Base-by-base conservation (phyloP, 2,797 vertebrate genomes). In the Tokudaia tokunoshimensis region DNA sequence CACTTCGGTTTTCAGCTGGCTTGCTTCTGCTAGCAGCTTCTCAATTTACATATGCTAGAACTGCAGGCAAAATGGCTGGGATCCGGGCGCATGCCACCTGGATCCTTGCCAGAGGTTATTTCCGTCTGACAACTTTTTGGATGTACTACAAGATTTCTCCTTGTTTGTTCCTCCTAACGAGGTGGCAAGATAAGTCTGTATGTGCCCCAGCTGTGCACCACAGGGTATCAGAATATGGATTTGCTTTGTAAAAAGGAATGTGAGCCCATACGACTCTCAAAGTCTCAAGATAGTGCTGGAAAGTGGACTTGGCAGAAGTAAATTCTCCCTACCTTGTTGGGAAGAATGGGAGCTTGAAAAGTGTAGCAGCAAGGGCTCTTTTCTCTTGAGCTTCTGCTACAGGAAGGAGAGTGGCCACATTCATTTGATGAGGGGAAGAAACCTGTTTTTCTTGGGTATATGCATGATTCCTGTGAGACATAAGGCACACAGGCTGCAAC, bases 161-260 rank as follows among this genome's bases (percentile, higher is more conserved):
- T 92, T 96, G 92, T 96, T 97, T 96, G 88, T 95, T 97, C 94
- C 94, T 93, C 81, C 95, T 97, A 96, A 98, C 52, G 96, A 98
- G 95, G 91, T 97, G 96, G 91, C 94, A 75, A 96, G 94, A 90
- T 96, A 93, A 65, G 79, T 72, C 91, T 79, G 89, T 93, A 63
- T 97, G 75, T 95, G 94, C 92, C 92, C 61, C 50, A 95, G 95
- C 96, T 94, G 84, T 85, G 95, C 59, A 37, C 70, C 80, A n/a
- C 65, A 79, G 92, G 94, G 34, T 67, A 75, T 75, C 92, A 47
- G 93, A 90, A 78, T 94, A 67, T 41, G 65, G 55, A 79, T 95
- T 95, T 92, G 22, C 52, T 95, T 91, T 94, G 89, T 47, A n/a
- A 52, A 94, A 96, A 94, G 90, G 93, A 96, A 94, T 50, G 24